These are phyloP conservation scores for Micronycteris hirsuta DNA, from an alignment of 2,113 vertebrate species.

Conservation along the genomic window DNA sequence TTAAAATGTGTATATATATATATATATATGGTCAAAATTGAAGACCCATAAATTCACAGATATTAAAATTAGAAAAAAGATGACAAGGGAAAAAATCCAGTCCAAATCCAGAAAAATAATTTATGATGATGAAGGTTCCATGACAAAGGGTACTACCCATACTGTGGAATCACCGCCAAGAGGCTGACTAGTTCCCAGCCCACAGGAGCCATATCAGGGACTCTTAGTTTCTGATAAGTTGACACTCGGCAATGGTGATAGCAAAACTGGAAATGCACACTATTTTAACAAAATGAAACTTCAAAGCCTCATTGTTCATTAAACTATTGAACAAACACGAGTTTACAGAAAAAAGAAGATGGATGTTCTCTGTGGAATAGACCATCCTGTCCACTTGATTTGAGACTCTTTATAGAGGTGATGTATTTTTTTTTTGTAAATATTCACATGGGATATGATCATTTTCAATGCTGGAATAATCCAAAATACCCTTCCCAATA, in stretches of 20 bases:
- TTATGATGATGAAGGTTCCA: not conserved
- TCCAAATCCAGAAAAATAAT: not conserved
- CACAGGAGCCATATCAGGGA: not conserved
- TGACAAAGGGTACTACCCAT: not conserved
- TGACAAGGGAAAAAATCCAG: not conserved
- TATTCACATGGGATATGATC: not conserved
- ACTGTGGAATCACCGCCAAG: not conserved
- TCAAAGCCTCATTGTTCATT: not conserved
- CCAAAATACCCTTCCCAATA: not conserved
- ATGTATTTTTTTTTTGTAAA: not conserved
- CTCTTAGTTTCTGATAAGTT: not conserved
- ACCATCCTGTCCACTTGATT: not conserved
- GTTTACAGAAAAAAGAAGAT: not conserved
- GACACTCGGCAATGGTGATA: not conserved
- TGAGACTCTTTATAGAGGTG: not conserved
- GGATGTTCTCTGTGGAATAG: not conserved
- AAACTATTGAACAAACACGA: not conserved
- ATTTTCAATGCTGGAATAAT: not conserved
- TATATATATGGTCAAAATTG: not conserved
- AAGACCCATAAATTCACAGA: not conserved
- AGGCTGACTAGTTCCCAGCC: not conserved
- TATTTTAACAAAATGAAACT: not conserved
- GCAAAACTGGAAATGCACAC: not conserved
- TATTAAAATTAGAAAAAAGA: not conserved
- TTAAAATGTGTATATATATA: not conserved